phyloP scores from a whole-genome alignment of 2,888 invertebrate species.

The Cheilosia vulpina region DNA sequence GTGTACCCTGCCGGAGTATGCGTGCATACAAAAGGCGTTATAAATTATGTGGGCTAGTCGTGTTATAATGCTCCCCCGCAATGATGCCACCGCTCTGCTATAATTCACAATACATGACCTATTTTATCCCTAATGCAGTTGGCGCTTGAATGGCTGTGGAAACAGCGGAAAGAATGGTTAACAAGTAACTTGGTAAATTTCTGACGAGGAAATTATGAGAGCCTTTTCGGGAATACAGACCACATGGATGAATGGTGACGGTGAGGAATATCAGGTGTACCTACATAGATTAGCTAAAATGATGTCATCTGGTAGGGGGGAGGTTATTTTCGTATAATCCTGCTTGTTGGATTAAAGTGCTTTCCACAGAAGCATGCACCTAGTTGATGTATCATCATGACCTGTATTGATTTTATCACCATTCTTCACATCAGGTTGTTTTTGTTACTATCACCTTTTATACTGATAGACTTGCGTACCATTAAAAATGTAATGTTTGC shows the following conservation, averaged over 20 bases:
- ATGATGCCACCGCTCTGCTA: neutral
- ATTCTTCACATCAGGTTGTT: no score
- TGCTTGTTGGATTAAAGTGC: no score
- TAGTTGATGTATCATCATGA: no score
- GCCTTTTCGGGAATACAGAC: no score
- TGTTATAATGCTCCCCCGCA: neutral
- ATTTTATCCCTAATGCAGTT: conserved; percentile 7
- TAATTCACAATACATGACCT: neutral
- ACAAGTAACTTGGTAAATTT: neutral
- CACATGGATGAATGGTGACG: neutral
- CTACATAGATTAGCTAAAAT: neutral
- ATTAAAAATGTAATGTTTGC: no score
- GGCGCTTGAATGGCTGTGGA: conserved; percentile 3
- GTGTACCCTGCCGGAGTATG: neutral
- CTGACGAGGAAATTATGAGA: neutral
- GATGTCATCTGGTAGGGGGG: no score
- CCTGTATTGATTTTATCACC: no score
- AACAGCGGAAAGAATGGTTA: neutral
- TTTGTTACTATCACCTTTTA: no score
- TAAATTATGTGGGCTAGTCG: neutral
- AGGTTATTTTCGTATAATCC: no score
- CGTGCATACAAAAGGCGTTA: neutral
- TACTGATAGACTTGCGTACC: no score
- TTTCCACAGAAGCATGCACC: no score
- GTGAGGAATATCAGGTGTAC: neutral